phyloP scores from a whole-genome alignment of 2,888 invertebrate species.

The Acleris laterana region DNA sequence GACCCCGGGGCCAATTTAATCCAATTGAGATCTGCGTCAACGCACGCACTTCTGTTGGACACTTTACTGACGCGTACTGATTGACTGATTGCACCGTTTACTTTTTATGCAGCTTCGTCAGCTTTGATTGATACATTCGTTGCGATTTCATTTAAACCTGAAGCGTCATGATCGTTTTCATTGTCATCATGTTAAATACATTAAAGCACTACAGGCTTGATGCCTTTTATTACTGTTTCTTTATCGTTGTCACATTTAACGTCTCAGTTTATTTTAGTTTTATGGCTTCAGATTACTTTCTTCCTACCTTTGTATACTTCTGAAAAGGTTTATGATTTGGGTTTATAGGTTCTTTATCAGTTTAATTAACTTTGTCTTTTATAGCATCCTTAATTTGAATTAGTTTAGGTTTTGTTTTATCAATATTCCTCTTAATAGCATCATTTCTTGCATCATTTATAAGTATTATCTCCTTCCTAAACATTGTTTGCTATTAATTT shows the following conservation, averaged over 20 bases:
- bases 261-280: neutral
- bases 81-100: slow-evolving; percentile 18
- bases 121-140: slow-evolving; percentile 10
- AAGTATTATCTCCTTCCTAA: neutral
- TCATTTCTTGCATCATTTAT: too few relatives aligned
- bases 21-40: slow-evolving; percentile 38
- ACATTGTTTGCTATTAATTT: neutral
- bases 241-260: neutral
- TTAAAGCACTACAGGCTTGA: neutral
- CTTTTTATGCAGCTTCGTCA: slow-evolving; percentile 2
- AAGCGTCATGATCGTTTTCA: neutral
- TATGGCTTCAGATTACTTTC: slow-evolving; percentile 3
- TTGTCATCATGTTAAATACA: too few relatives aligned
- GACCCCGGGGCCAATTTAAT: slow-evolving; percentile 42
- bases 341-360: slow-evolving; percentile 7
- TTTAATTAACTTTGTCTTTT: neutral
- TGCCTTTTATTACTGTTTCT: neutral
- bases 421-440: too few relatives aligned
- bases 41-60: slow-evolving; percentile 37
- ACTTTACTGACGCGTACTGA: slow-evolving; percentile 17
- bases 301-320: slow-evolving; percentile 12
- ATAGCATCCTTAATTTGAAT: neutral
- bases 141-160: slow-evolving; percentile 3
- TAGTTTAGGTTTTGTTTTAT: neutral
- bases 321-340: neutral